phyloP scores from a whole-genome alignment of 2,888 invertebrate genomes.

The Liopterus haemorrhoidalis region DNA sequence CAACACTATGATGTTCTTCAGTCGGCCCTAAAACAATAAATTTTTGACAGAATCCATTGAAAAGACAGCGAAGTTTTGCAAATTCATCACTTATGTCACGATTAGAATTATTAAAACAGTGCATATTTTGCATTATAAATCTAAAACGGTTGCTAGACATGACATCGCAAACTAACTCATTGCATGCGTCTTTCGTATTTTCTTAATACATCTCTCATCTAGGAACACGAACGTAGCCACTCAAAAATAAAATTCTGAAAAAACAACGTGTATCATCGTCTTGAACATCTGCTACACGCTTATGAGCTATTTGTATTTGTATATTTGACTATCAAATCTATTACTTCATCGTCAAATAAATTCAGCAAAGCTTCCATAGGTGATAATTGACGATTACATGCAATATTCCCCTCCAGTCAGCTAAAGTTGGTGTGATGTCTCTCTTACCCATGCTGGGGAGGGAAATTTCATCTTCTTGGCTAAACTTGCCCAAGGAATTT shows the following conservation, averaged over 20 bases:
- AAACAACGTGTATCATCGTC: slow-evolving; percentile 7
- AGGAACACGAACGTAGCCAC: slow-evolving; percentile 33
- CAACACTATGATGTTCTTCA: slow-evolving; percentile 26
- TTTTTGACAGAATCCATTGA: slow-evolving; percentile 9
- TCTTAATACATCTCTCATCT: slow-evolving; percentile 35
- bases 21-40: slow-evolving; percentile 10
- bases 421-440: slow-evolving; percentile 5
- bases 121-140: slow-evolving; percentile 10
- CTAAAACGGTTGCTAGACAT: slow-evolving; percentile 16
- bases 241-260: slow-evolving; percentile 34
- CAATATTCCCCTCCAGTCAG: slow-evolving; percentile 1
- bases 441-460: background rate
- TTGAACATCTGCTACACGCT: background rate
- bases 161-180: slow-evolving; percentile 14
- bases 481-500: slow-evolving; percentile 19
- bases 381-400: slow-evolving; percentile 3
- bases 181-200: slow-evolving; percentile 25
- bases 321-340: slow-evolving; percentile 7
- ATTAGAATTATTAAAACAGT: slow-evolving; percentile 25
- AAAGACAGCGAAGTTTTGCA: slow-evolving; percentile 1
- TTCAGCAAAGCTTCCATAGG: slow-evolving; percentile 3
- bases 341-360: slow-evolving; percentile 7
- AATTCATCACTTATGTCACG: slow-evolving; percentile 23
- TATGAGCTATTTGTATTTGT: slow-evolving; percentile 2
- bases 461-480: slow-evolving; percentile 7